These are phyloP conservation scores for Drosophila biarmipes DNA, from an alignment of 1,140 invertebrate species.

Conservation along the genomic window DNA sequence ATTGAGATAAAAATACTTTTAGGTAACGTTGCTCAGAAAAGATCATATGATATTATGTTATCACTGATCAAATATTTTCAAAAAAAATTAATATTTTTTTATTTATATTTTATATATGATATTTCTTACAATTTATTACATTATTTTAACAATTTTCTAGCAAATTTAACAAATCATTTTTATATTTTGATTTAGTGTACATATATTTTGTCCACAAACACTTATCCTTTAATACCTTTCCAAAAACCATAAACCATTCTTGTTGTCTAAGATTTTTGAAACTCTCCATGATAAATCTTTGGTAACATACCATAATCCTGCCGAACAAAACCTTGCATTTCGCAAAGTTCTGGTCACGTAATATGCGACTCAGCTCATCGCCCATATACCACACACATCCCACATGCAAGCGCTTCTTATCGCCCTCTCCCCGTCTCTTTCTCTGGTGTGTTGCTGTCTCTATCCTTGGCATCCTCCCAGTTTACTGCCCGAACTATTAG, in stretches of 20 bases:
- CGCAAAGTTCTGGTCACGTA: slow-evolving; percentile 12
- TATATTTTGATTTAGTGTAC: too few relatives aligned
- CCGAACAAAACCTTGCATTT: neutral
- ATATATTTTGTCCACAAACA: too few relatives aligned
- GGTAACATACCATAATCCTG: neutral
- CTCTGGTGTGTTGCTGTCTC: slow-evolving; percentile 23
- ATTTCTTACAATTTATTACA: too few relatives aligned
- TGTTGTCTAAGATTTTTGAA: neutral
- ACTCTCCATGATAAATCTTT: neutral
- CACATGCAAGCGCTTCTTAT: slow-evolving; percentile 33
- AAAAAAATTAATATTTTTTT: too few relatives aligned
- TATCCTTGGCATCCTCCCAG: slow-evolving; percentile 20
- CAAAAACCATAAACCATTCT: neutral
- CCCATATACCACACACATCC: slow-evolving; percentile 7
- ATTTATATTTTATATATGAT: too few relatives aligned
- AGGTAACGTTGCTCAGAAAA: too few relatives aligned
- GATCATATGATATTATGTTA: too few relatives aligned
- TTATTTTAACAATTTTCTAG: too few relatives aligned
- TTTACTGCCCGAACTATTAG: slow-evolving; percentile 51
- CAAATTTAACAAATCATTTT: too few relatives aligned
- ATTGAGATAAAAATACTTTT: too few relatives aligned
- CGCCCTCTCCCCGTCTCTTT: slow-evolving; percentile 13
- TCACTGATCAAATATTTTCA: too few relatives aligned
- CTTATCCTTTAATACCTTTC: too few relatives aligned
- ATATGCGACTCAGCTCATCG: slow-evolving; percentile 18